Conservation (phyloP, 2,797 vertebrate species). For the Protosalanx chinensis region DNA sequence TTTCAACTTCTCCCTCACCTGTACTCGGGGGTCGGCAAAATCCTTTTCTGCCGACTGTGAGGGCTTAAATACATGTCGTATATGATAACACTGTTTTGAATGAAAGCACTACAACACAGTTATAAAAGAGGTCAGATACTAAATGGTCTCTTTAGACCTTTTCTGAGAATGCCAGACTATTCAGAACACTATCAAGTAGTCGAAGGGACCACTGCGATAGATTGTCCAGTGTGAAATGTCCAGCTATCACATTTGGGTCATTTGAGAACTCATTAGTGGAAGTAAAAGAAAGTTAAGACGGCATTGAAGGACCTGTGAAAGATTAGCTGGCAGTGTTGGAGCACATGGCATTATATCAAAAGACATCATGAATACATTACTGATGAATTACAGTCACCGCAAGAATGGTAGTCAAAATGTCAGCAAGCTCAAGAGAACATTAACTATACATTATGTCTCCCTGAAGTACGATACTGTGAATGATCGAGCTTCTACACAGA, state of each 20-base stretch:
- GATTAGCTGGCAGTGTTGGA: neutral
- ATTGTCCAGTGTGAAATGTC: too few species aligned
- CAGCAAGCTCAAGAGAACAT: conserved; percentile 11
- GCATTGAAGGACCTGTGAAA: conserved; percentile 4
- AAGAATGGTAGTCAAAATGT: conserved; percentile 13
- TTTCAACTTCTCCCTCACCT: neutral
- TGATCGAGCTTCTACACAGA: neutral
- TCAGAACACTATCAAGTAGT: neutral
- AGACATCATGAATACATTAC: conserved; percentile 16
- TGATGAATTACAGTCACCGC: conserved; percentile 12
- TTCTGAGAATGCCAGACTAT: too few species aligned
- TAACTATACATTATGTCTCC: conserved; percentile 14
- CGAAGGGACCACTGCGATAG: too few species aligned
- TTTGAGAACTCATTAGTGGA: neutral
- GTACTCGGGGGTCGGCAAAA: neutral
- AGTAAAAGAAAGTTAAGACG: neutral
- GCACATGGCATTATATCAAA: conserved; percentile 9
- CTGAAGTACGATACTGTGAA: conserved; percentile 4
- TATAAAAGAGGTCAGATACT: neutral
- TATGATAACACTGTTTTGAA: neutral
- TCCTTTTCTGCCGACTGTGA: neutral
- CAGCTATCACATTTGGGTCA: neutral
- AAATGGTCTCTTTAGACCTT: too few species aligned
- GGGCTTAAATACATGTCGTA: neutral
- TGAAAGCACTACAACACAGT: neutral